A percentile compares a stretch with the other conserved stretches of the same genome.
Evolutionary conservation across 2,888 invertebrate species (phyloP).

Genomic region (Phyllotreta cruciferae): DNA sequence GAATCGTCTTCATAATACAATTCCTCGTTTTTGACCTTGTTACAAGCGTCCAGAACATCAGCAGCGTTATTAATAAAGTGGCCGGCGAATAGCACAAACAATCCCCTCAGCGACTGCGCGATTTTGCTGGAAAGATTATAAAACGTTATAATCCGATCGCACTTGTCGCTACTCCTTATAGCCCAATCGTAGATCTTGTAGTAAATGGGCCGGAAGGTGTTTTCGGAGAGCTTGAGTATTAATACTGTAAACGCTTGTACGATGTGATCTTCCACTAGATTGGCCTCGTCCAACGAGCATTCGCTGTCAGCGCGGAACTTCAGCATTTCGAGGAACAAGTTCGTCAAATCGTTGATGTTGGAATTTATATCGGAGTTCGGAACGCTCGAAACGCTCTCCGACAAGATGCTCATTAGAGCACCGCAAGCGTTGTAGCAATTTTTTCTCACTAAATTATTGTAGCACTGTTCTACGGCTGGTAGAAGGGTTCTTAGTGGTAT

Average conservation of each 20-base stretch:
- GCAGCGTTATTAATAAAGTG: slow-evolving; percentile 85
- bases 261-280: slow-evolving; percentile 74
- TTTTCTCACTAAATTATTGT: slow-evolving; percentile 67
- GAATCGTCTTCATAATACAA: slow-evolving; percentile 64
- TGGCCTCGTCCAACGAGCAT: slow-evolving; percentile 60
- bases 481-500: slow-evolving; percentile 79
- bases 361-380: slow-evolving; percentile 68
- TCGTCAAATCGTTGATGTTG: slow-evolving; percentile 72
- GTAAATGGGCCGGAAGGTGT: slow-evolving; percentile 87
- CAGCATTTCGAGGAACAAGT: slow-evolving; percentile 76
- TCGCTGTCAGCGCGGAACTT: slow-evolving; percentile 70
- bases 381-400: slow-evolving; percentile 73
- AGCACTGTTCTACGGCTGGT: slow-evolving; percentile 74
- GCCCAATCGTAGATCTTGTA: slow-evolving; percentile 91
- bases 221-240: slow-evolving; percentile 88
- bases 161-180: slow-evolving; percentile 66
- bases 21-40: slow-evolving; percentile 65
- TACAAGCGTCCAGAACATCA: slow-evolving; percentile 73
- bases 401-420: slow-evolving; percentile 77
- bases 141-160: slow-evolving; percentile 79
- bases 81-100: slow-evolving; percentile 90
- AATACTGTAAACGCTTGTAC: slow-evolving; percentile 80
- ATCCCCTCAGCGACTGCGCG: slow-evolving; percentile 81
- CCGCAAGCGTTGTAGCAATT: slow-evolving; percentile 69
- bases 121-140: slow-evolving; percentile 81